Conservation (phyloP, 2,888 invertebrate species). For the Teinopalpus imperialis region DNA sequence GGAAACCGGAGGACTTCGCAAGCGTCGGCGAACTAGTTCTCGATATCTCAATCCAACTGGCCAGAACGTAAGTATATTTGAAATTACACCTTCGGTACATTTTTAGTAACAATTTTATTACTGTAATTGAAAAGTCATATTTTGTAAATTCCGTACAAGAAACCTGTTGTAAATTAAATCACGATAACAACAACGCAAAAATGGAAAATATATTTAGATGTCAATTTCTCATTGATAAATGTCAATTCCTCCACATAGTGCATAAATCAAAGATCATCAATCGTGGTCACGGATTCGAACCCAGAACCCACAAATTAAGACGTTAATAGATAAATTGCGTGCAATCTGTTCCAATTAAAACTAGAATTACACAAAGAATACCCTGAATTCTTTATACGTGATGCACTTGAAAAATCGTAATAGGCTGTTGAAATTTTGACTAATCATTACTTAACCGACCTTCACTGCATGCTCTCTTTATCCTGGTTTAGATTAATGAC, state of each 20-base stretch:
- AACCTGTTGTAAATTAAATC: too few relatives aligned
- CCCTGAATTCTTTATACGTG: conserved; percentile 7
- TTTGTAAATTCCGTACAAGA: too few relatives aligned
- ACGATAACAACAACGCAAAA: too few relatives aligned
- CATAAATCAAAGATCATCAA: not conserved
- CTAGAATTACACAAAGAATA: not conserved
- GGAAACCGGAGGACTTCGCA: conserved; percentile 92
- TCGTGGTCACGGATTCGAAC: not conserved
- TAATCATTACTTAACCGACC: conserved; percentile 31
- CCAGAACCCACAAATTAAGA: conserved; percentile 31
- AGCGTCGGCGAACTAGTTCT: conserved; percentile 93
- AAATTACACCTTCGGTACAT: not conserved
- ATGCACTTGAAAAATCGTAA: not conserved
- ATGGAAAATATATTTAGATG: not conserved
- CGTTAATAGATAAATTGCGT: conserved; percentile 1
- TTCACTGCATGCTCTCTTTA: conserved; percentile 40
- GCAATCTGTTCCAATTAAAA: conserved; percentile 4
- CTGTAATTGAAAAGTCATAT: too few relatives aligned
- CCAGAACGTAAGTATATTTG: conserved; percentile 86
- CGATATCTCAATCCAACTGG: conserved; percentile 91
- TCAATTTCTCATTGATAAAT: not conserved
- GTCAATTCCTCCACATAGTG: not conserved
- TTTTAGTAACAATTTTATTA: too few relatives aligned
- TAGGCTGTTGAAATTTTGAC: conserved; percentile 20
- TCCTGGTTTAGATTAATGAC: conserved; percentile 32